Evolutionary conservation across 1,140 invertebrate species (phyloP).

Genomic region (Heliconius hewitsoni): DNA sequence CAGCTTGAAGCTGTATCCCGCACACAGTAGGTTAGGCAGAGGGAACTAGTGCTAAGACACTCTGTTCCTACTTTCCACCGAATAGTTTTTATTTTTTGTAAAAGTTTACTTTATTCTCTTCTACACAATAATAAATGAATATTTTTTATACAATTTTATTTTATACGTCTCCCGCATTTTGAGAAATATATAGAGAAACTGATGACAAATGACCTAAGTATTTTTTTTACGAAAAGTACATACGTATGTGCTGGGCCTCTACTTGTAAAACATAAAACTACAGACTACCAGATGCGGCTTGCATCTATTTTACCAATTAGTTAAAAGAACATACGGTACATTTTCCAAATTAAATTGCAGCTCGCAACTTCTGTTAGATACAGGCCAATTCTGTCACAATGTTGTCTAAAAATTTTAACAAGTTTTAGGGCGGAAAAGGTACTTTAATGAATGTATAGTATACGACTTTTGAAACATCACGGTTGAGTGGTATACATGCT

Average conservation of each 20-base stretch:
- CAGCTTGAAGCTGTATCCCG: no score
- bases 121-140: background rate
- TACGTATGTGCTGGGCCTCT: background rate
- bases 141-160: background rate
- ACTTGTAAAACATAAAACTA: no score
- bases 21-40: no score
- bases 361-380: background rate
- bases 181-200: background rate
- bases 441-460: constrained; percentile 34
- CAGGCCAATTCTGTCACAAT: background rate
- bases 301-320: no score
- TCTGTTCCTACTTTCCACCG: no score
- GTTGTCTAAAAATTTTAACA: background rate
- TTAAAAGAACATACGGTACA: background rate
- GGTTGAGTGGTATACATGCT: constrained; percentile 41
- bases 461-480: constrained; percentile 38
- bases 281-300: no score
- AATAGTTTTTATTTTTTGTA: background rate
- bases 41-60: no score
- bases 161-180: background rate
- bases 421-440: background rate
- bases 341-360: background rate
- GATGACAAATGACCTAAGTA: background rate
- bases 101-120: background rate
- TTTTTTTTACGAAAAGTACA: background rate